Evolutionary conservation across 2,113 vertebrate species (phyloP).

Genomic region (Struthio camelus): DNA sequence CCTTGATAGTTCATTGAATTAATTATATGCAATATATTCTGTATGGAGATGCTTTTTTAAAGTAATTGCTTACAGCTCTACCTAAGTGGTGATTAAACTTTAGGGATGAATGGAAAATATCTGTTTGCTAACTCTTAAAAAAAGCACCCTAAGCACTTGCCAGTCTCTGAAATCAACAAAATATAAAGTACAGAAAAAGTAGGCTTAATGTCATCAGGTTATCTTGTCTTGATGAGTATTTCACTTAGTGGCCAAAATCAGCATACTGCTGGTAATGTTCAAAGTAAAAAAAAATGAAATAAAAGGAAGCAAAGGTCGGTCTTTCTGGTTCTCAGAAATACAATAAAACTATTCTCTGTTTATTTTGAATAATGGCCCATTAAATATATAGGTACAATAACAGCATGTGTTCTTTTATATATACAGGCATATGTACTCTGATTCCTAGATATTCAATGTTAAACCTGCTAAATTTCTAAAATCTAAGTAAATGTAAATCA

Average conservation of each 20-base stretch:
- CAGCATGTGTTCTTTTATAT: neutral
- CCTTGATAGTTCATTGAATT: slow-evolving; percentile 92
- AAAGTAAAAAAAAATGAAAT: neutral
- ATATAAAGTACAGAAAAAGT: neutral
- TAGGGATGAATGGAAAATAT: slow-evolving; percentile 61
- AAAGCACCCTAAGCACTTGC: neutral
- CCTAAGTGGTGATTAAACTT: slow-evolving; percentile 77
- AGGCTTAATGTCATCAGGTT: neutral
- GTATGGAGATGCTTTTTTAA: slow-evolving; percentile 74
- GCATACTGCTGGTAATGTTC: neutral
- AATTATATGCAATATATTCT: slow-evolving; percentile 87
- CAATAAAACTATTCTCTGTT: neutral
- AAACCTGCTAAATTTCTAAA: neutral
- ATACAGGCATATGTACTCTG: neutral
- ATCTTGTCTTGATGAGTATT: neutral
- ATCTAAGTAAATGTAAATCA: neutral
- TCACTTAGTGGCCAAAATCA: neutral
- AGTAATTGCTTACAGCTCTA: slow-evolving; percentile 74
- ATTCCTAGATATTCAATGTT: slow-evolving; percentile 1
- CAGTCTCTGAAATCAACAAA: slow-evolving; percentile 27
- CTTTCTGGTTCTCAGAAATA: neutral
- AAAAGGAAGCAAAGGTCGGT: no score
- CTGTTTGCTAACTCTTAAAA: slow-evolving; percentile 52
- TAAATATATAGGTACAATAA: neutral
- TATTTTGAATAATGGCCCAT: neutral